Evolutionary conservation across 2,797 vertebrate species (phyloP), one percentile per base, ranked within the genome.

Genomic region (Danio kyathit): DNA sequence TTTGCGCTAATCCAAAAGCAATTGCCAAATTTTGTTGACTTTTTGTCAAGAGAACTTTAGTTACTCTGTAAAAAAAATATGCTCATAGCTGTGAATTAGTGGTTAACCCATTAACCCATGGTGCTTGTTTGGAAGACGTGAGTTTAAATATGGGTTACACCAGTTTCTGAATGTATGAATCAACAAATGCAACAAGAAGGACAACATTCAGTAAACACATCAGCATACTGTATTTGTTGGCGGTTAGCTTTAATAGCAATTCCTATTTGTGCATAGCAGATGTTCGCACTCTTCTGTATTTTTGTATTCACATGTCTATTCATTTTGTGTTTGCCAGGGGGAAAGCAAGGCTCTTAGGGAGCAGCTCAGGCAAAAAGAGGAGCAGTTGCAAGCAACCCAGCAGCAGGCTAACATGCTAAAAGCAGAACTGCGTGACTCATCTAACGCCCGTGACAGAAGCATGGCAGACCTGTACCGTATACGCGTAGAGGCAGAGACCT

Each of bases 381-480:
- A 99, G 87, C 96, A 98, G 87, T 93, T 98, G 82, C 96, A 97
- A 84, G 96, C 96, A 74, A 97, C 93, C 80, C 95, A 95, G 70
- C 98, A 99, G 92, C 95, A 98, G 94, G 93, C 92, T 79, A 88
- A 94, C 51, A 91, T 99, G 87, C 88, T 99, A 91, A 92, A 96
- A 0, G 96, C 95, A 56, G 98, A 99, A 86, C 89, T 99, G 77
- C 95, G 96, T 0, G 98, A 99, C 0, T 94, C 95, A n/a, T 96
- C 97, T 0, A 97, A 94, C 12, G 91, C 95, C 29, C 93, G 98
- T 0, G 98, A 99, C 90, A 96, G 95, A 86, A 97, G 95, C 1
- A 99, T 98, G 95, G 94, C 97, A 3, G 97, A 99, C 76, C 94
- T 99, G n/a, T 97, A 99, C 86, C 94, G 91, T 61, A 93, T 94